Conservation (phyloP, 2,888 invertebrate genomes). For the Mimumesa dahlbomi region DNA sequence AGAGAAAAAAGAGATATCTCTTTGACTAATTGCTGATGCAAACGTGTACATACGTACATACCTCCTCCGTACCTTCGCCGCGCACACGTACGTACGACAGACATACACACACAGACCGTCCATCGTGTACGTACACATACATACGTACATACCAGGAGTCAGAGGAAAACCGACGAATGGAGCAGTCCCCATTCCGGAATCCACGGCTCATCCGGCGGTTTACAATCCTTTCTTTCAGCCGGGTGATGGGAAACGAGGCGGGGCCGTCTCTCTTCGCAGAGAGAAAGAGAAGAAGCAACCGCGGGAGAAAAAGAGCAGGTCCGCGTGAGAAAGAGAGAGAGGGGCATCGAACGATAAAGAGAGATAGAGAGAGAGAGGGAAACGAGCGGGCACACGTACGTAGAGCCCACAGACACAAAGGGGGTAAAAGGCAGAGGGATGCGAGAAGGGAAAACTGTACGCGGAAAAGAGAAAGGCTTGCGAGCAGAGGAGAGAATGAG, state of each 20-base stretch:
- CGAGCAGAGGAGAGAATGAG: too few relatives aligned
- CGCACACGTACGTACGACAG: background rate
- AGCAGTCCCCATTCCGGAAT: slow-evolving; percentile 69
- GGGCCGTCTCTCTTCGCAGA: slow-evolving; percentile 25
- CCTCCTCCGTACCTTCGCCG: background rate
- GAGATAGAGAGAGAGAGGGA: background rate
- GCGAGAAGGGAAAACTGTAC: slow-evolving; percentile 18
- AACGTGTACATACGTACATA: slow-evolving; percentile 18
- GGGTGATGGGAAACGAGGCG: slow-evolving; percentile 52
- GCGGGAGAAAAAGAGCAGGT: slow-evolving; percentile 17
- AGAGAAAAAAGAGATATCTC: slow-evolving; percentile 46
- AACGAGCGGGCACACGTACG: slow-evolving; percentile 37
- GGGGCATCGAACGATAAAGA: slow-evolving; percentile 13
- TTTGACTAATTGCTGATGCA: slow-evolving; percentile 66
- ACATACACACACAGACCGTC: background rate
- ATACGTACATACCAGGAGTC: slow-evolving; percentile 15
- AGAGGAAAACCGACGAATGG: slow-evolving; percentile 57
- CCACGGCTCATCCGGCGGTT: slow-evolving; percentile 67
- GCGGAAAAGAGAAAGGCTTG: slow-evolving; percentile 15
- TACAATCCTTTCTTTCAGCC: slow-evolving; percentile 66
- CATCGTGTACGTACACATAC: background rate
- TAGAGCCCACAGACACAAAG: slow-evolving; percentile 30
- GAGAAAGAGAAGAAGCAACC: background rate
- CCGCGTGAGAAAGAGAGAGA: slow-evolving; percentile 16
- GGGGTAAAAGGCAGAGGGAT: slow-evolving; percentile 40